phyloP scores from a whole-genome alignment of 1,140 invertebrate genomes.

The Pseudomyrmex flavicornis region DNA sequence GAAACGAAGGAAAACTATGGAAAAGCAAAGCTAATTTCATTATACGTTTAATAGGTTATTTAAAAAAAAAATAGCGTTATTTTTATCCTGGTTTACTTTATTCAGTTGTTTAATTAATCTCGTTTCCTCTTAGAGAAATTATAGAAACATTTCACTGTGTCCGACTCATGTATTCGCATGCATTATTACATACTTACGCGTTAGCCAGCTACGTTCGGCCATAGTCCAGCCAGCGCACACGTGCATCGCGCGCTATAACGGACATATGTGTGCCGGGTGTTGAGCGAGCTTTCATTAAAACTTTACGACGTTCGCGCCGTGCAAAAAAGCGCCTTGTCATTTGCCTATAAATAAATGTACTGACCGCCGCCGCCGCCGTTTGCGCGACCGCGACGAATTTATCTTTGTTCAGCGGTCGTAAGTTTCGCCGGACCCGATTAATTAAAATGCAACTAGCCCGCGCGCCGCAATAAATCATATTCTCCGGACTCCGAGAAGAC shows the following conservation, averaged over 20 bases:
- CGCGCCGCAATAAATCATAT: slow-evolving; percentile 10
- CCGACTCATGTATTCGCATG: background rate
- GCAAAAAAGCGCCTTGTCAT: slow-evolving; percentile 58
- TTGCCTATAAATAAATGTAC: slow-evolving; percentile 61
- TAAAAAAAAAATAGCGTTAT: too few relatives aligned
- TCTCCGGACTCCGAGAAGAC: too few relatives aligned
- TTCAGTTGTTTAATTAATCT: background rate
- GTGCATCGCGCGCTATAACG: slow-evolving; percentile 62
- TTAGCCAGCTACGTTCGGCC: slow-evolving; percentile 53
- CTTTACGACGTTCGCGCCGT: slow-evolving; percentile 62
- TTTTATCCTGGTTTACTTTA: too few relatives aligned
- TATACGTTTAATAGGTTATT: background rate
- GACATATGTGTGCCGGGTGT: slow-evolving; percentile 66
- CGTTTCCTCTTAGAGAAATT: background rate
- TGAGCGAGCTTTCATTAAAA: slow-evolving; percentile 73
- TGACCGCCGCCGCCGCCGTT: too few relatives aligned
- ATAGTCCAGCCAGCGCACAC: slow-evolving; percentile 49
- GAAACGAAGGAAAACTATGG: background rate
- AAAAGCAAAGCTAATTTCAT: background rate
- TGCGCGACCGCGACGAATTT: slow-evolving; percentile 7
- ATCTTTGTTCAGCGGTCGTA: background rate
- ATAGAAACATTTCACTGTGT: slow-evolving; percentile 36
- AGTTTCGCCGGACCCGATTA: slow-evolving; percentile 13
- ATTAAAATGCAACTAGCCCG: slow-evolving; percentile 29
- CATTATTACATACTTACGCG: too few relatives aligned